phyloP scores from a whole-genome alignment of 2,888 invertebrate species.

The Emmelina monodactyla region DNA sequence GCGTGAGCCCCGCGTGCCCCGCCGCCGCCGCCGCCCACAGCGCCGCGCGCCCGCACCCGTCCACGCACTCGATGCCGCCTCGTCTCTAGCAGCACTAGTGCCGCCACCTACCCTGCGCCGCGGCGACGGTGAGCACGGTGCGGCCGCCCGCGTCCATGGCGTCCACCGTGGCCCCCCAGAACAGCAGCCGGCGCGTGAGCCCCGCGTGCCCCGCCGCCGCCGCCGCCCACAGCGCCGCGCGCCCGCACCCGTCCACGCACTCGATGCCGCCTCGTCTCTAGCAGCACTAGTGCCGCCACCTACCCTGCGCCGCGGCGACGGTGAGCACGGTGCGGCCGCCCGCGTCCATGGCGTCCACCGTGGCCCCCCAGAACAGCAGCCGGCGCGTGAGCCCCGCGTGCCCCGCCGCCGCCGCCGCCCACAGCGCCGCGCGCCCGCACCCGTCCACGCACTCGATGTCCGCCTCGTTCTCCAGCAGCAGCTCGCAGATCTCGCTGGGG shows the following conservation, averaged over 20 bases:
- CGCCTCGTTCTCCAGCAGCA: conserved; percentile 89
- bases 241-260: conserved; percentile 80
- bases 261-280: conserved; percentile 93
- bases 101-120: conserved; percentile 2
- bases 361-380: conserved; percentile 93
- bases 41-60: conserved; percentile 82
- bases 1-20: conserved; percentile 87
- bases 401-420: conserved; percentile 94
- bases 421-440: conserved; percentile 84
- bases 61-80: conserved; percentile 89
- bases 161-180: conserved; percentile 96
- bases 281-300: conserved; percentile 67
- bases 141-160: conserved; percentile 91
- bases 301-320: conserved; percentile 4
- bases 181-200: conserved; percentile 84
- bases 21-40: conserved; percentile 94
- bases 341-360: conserved; percentile 92
- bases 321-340: conserved; percentile 81
- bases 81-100: conserved; percentile 87
- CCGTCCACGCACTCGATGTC: conserved; percentile 88
- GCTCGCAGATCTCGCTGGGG: conserved; percentile 84
- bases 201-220: conserved; percentile 91
- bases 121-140: conserved; percentile 66
- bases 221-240: conserved; percentile 91
- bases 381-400: conserved; percentile 86